Conservation (phyloP, 2,113 vertebrate species). For the Brachyhypopomus gauderio region DNA sequence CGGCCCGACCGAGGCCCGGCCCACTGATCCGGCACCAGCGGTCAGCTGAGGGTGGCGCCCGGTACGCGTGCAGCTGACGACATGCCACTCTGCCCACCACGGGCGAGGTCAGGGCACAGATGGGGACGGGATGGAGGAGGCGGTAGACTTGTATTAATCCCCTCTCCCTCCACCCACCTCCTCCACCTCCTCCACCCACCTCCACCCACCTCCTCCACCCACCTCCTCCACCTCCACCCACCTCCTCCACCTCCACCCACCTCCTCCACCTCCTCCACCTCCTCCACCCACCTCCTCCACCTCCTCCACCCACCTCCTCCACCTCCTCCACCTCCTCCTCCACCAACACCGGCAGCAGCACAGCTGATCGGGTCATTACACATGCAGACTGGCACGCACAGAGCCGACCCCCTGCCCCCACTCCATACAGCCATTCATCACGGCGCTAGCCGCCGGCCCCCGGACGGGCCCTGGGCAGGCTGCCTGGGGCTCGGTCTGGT, state of each 20-base stretch:
- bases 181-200: neutral
- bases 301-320: too few relatives aligned
- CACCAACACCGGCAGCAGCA: neutral
- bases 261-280: neutral
- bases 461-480: conserved; percentile 51
- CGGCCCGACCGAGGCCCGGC: too few relatives aligned
- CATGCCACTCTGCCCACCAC: conserved; percentile 42
- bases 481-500: conserved; percentile 63
- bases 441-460: conserved; percentile 44
- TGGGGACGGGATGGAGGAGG: conserved; percentile 77
- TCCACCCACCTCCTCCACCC: too few relatives aligned
- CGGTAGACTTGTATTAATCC: conserved; percentile 74
- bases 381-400: conserved; percentile 66
- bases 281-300: neutral
- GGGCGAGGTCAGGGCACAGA: conserved; percentile 78
- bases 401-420: neutral
- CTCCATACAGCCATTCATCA: conserved; percentile 45
- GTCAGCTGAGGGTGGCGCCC: too few relatives aligned
- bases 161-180: conserved; percentile 49
- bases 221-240: too few relatives aligned
- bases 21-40: too few relatives aligned
- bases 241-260: neutral
- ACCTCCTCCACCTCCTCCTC: neutral
- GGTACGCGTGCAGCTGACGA: too few relatives aligned
- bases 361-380: conserved; percentile 73